A percentile compares a stretch with the other conserved stretches of the same genome.
Evolutionary conservation across 2,113 vertebrate genomes (phyloP).

Genomic region (Ctenodactylus gundi): DNA sequence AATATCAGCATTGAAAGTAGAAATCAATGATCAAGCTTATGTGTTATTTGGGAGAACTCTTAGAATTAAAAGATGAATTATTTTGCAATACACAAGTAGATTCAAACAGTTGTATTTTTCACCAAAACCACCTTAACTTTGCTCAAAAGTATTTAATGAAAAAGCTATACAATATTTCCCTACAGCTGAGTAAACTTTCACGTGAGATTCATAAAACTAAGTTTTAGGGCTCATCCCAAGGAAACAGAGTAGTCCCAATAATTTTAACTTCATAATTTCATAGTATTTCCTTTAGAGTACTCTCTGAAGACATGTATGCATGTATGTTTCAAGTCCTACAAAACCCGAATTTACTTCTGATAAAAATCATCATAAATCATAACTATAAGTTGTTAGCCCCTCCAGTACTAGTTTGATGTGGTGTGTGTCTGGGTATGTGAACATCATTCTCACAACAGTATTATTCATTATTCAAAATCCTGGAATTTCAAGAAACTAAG

Average conservation of each 20-base stretch:
- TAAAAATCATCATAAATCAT: not conserved
- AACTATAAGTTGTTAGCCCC: not conserved
- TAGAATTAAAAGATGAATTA: not conserved
- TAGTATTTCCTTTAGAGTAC: not conserved
- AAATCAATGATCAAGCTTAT: not conserved
- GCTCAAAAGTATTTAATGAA: not conserved
- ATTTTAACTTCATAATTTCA: not conserved
- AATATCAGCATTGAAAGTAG: not conserved
- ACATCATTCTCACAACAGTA: not conserved
- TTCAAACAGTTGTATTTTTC: not conserved
- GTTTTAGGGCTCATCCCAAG: not conserved
- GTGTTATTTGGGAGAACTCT: not conserved
- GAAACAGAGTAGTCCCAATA: not conserved
- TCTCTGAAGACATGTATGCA: not conserved
- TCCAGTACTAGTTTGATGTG: not conserved
- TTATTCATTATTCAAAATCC: not conserved
- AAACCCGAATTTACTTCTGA: not conserved
- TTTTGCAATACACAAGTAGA: not conserved
- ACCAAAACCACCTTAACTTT: conserved; percentile 11
- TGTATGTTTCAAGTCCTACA: not conserved
- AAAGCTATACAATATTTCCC: not conserved
- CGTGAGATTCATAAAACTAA: not conserved
- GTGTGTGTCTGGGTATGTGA: not conserved
- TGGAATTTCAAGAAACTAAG: not conserved
- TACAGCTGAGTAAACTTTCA: not conserved